Evolutionary conservation across 1,140 invertebrate genomes (phyloP), one percentile per base, ranked within the genome.

Genomic region (Drosophila lowei): DNA sequence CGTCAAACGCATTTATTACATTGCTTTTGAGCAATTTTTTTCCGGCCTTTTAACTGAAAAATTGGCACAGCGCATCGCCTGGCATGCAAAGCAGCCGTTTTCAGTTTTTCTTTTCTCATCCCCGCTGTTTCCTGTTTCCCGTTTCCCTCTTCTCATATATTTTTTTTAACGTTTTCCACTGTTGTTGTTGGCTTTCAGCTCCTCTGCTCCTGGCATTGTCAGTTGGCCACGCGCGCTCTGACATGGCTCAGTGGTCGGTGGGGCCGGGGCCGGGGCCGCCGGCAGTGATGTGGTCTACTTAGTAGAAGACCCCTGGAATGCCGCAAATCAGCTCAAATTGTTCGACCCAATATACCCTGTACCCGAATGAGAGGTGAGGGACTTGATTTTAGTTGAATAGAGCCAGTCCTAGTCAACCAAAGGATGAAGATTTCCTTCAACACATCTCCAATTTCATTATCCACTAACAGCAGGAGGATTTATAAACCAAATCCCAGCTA

Each of bases 71-170:
- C 79, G 73, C 65, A 67, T 72, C 77, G 81, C 77, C 68, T 74
- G 77, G 77, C 81, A 85, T 85, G 81, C 81, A 85, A 85, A 85
- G 77, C 81, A 86, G 84, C 61, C 77, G 85, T 85, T 85, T 86
- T 60, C 47, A 49, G 49, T 42, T 77, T 77, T 44, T 61, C 50
- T 46, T 78, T 60, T 34, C 55, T 55, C 43, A 15, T 38, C 50
- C 55, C 18, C 16, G n/a, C 38, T 58, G 42, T 72, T 58, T 47
- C 62, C 28, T 21, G 8, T 16, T 30, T 38, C 52, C 21, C 43
- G 8, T 16, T 30, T 38, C 52, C 21, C 43, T 38, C 23, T 56
- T 30, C 34, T 13, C 13, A 11, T 38, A 13, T 13, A 3, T 56
- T 15, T 21, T 15, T 5, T 38, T 18, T 9, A 9, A 52, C 21